Evolutionary conservation across 2,797 vertebrate species (phyloP), one percentile per base, ranked within the genome.

Genomic region (Sphenodon punctatus): DNA sequence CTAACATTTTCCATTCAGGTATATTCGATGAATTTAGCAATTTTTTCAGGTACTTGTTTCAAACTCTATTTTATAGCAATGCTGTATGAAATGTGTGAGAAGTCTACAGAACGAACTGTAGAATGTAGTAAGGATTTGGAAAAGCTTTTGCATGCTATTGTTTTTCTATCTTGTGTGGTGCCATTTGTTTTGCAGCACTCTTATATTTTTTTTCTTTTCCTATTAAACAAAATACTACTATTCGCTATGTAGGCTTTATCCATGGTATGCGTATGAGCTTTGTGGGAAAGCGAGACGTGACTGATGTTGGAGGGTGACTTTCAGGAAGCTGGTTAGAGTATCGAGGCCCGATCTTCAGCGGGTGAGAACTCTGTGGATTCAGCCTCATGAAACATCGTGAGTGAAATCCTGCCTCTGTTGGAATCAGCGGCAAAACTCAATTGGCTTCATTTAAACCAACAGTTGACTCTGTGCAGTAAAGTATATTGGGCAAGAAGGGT

Each of bases 341-440:
- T 46, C n/a, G 38, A 46, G 9, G 36, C 0, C 0, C 72, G 15
- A 43, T 10, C 32, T 7, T n/a, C 51, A 51, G 48, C n/a, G 25
- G 43, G 17, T 51, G 20, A n/a, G n/a, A n/a, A n/a, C n/a, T n/a
- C n/a, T n/a, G n/a, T n/a, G n/a, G n/a, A n/a, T n/a, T n/a, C n/a
- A n/a, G n/a, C n/a, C n/a, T n/a, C n/a, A n/a, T n/a, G n/a, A n/a
- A 17, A 63, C 4, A 16, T 59, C n/a, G 27, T 55, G 7, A 12
- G 4, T 4, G 2, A 0, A 0, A 9, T 25, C 53, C 71, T 36
- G 34, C 5, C 17, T 78, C n/a, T n/a, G n/a, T n/a, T n/a, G n/a
- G n/a, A n/a, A n/a, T n/a, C n/a, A n/a, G n/a, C n/a, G n/a, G n/a
- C n/a, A n/a, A n/a, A n/a, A n/a, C n/a, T n/a, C n/a, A n/a, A n/a